phyloP scores from a whole-genome alignment of 1,140 invertebrate species.

The Brachionus sp. region DNA sequence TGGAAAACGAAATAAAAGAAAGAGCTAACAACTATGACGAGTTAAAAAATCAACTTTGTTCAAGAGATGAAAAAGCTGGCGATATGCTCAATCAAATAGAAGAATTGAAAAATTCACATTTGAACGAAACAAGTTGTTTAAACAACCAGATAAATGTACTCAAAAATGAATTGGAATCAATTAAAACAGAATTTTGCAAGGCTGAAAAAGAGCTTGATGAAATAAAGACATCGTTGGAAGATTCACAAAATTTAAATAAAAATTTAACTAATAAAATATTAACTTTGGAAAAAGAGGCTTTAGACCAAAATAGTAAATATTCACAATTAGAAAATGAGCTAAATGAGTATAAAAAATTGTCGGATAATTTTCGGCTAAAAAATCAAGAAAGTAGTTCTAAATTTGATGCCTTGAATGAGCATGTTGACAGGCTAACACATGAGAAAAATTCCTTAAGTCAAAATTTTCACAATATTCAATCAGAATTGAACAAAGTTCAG shows the following conservation, averaged over 20 bases:
- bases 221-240: neutral
- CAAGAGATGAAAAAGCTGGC: slow-evolving; percentile 9
- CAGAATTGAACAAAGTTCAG: neutral
- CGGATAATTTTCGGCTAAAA: neutral
- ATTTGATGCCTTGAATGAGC: neutral
- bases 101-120: neutral
- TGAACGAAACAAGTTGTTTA: neutral
- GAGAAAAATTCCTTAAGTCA: neutral
- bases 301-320: neutral
- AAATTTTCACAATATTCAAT: neutral
- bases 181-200: neutral
- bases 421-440: neutral
- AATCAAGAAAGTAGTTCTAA: neutral
- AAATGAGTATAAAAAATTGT: neutral
- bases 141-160: neutral
- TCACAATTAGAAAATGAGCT: neutral
- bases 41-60: neutral
- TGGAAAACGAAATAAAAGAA: slow-evolving; percentile 7
- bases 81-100: slow-evolving; percentile 11
- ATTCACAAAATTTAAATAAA: neutral
- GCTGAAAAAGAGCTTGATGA: slow-evolving; percentile 3
- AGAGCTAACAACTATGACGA: neutral
- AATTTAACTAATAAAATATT: neutral
- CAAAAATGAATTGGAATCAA: neutral
- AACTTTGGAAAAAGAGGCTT: neutral